Conservation (phyloP, 2,797 vertebrate species). For the Geranospiza caerulescens region DNA sequence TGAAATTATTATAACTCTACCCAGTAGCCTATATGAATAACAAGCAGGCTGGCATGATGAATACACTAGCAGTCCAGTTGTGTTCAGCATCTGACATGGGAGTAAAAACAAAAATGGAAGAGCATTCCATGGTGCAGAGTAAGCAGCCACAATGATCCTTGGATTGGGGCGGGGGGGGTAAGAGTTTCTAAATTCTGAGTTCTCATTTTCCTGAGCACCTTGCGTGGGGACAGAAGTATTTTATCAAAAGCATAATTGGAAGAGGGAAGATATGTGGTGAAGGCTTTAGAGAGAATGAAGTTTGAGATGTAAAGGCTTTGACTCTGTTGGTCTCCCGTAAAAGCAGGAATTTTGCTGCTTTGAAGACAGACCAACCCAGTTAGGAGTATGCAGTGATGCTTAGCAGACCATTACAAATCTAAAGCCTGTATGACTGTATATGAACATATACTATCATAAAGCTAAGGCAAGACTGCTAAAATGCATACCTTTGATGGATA, state of each 20-base stretch:
- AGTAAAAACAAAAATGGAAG: not conserved
- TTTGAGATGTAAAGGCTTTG: not conserved
- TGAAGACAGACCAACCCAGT: not conserved
- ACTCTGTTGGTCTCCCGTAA: not conserved
- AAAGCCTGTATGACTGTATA: not conserved
- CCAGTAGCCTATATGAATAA: accelerated
- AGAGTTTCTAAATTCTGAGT: accelerated
- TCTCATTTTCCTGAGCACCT: not conserved
- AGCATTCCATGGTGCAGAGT: not conserved
- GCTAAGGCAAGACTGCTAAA: not conserved
- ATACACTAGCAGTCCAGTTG: not conserved
- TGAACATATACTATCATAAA: not conserved
- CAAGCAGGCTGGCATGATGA: not conserved
- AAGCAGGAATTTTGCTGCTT: not conserved
- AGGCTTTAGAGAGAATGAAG: not conserved
- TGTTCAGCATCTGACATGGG: not conserved
- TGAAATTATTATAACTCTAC: not conserved
- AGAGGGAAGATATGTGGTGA: not conserved
- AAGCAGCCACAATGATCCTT: accelerated
- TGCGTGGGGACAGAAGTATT: accelerated
- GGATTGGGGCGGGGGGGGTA: accelerated
- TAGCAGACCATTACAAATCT: not conserved
- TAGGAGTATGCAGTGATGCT: not conserved
- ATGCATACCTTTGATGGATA: not conserved
- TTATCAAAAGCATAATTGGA: not conserved